Evolutionary conservation across 1,140 invertebrate species (phyloP).

Genomic region (Scylla paramamosain): DNA sequence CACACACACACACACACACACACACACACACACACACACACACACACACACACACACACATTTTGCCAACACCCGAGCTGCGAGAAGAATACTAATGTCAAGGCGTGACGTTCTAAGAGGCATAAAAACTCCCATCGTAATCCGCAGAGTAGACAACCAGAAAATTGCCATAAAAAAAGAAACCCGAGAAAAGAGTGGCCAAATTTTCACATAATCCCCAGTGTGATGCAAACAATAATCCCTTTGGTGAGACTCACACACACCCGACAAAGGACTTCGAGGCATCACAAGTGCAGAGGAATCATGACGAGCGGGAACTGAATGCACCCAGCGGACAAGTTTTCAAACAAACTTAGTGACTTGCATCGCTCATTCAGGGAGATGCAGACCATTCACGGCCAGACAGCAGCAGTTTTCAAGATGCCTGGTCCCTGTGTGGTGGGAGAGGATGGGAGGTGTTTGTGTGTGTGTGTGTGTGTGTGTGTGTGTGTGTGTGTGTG

Average conservation of each 20-base stretch:
- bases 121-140: no score
- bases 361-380: not conserved
- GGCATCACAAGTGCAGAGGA: not conserved
- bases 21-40: no score
- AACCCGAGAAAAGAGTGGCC: not conserved
- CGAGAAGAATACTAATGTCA: no score
- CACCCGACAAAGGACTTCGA: not conserved
- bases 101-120: no score
- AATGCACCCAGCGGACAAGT: not conserved
- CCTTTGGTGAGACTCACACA: not conserved
- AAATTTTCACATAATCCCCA: not conserved
- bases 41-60: no score
- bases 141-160: no score
- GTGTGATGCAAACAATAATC: not conserved
- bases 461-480: not conserved
- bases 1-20: no score
- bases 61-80: no score
- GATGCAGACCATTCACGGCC: not conserved
- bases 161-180: no score
- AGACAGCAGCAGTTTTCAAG: not conserved
- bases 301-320: not conserved
- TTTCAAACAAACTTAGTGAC: slow-evolving; percentile 13
- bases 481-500: not conserved
- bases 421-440: not conserved
- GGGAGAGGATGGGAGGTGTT: no score